Evolutionary conservation across 2,888 invertebrate species (phyloP).

Genomic region (Drosophila meridiana): DNA sequence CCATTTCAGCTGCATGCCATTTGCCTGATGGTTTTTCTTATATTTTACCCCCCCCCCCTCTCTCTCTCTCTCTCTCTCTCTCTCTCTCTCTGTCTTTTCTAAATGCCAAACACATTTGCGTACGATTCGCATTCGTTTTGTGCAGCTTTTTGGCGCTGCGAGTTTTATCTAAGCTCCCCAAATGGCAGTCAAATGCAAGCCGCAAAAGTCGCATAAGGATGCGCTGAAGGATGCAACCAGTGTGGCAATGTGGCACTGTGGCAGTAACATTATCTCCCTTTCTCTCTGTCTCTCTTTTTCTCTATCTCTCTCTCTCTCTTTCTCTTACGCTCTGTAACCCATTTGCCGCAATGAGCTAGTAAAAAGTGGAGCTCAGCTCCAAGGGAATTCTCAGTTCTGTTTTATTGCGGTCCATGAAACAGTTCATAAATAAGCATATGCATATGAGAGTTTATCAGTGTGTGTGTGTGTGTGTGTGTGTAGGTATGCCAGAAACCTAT

Average conservation of each 20-base stretch:
- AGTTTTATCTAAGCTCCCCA: constrained; percentile 71
- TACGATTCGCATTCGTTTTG: constrained; percentile 20
- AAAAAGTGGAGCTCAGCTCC: constrained; percentile 38
- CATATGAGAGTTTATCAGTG: constrained; percentile 9
- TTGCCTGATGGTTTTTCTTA: not conserved
- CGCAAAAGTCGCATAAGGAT: constrained; percentile 66
- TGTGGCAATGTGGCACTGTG: constrained; percentile 29
- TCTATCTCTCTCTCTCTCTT: not conserved
- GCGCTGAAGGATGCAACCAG: constrained; percentile 50
- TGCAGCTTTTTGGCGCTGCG: constrained; percentile 47
- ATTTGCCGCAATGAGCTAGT: constrained; percentile 56
- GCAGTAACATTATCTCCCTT: constrained; percentile 66
- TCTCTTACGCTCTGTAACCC: constrained; percentile 4
- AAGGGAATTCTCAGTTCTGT: constrained; percentile 53
- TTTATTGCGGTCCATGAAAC: constrained; percentile 72
- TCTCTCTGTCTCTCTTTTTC: constrained; percentile 1
- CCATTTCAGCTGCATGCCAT: constrained; percentile 20
- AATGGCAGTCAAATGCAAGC: constrained; percentile 75
- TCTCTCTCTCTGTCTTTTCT: not conserved
- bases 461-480: constrained; percentile 21
- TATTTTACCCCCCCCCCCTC: not conserved
- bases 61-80: not conserved
- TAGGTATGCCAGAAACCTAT: constrained; percentile 40
- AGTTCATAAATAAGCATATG: constrained; percentile 74
- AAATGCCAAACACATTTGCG: constrained; percentile 11